phyloP scores from a whole-genome alignment of 2,797 vertebrate genomes.

The Eleutherodactylus coqui region DNA sequence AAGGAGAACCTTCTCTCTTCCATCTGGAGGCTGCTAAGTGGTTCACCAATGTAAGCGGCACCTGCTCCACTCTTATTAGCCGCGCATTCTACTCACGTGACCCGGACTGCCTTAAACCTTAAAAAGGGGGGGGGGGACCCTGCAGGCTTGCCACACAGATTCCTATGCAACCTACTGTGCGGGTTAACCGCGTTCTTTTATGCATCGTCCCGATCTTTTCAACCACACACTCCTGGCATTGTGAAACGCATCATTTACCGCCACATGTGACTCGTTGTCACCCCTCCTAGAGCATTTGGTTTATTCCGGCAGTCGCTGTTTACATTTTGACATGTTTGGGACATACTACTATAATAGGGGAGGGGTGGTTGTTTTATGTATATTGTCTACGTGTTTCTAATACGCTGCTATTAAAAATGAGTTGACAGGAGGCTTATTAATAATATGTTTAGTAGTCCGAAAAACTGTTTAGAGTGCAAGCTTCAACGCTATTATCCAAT shows the following conservation, averaged over 20 bases:
- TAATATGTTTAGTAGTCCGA: not conserved
- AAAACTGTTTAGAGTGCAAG: not conserved
- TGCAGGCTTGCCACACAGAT: not conserved
- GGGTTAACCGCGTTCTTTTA: too few species aligned
- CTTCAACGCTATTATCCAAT: not conserved
- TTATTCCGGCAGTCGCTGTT: not conserved
- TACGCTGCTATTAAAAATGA: not conserved
- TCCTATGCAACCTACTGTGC: not conserved
- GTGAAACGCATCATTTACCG: not conserved
- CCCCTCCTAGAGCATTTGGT: not conserved
- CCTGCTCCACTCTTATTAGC: constrained; percentile 6
- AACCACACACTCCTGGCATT: not conserved
- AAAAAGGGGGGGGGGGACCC: not conserved
- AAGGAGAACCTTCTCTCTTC: too few species aligned
- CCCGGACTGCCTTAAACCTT: not conserved
- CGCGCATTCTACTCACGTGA: constrained; percentile 1
- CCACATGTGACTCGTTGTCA: not conserved
- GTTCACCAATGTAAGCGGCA: not conserved
- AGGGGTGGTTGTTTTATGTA: too few species aligned
- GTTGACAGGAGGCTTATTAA: not conserved
- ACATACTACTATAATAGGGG: not conserved
- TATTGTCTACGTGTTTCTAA: not conserved
- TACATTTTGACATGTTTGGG: not conserved
- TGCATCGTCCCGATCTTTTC: not conserved
- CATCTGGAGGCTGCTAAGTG: not conserved